Base-by-base conservation (phyloP, 1,140 invertebrate genomes). In the Drosophila guanche region DNA sequence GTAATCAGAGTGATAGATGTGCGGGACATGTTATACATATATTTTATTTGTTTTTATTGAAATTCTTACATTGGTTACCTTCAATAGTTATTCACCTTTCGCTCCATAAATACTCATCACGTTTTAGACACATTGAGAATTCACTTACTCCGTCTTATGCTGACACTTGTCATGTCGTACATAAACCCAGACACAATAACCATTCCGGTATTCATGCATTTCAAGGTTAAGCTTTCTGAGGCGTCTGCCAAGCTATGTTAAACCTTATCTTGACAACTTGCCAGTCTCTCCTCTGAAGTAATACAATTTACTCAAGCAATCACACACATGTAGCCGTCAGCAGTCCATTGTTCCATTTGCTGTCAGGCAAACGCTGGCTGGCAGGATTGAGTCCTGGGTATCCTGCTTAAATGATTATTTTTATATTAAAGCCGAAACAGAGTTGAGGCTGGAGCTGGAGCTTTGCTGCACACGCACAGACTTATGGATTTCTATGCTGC, bases 401-500 rank as follows among this genome's bases (percentile, higher is more conserved):
- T 40, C 60, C 47, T 54, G 57, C 51, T 61, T 50, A 68, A 65
- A 77, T 81, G 78, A 77, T 81, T 81, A 77, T 81, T 59, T 78
- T 83, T 83, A 60, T 83, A 74, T 83, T 83, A 74, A 81, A 81
- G 79, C 51, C 48, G 45, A 22, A 54, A 29, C 48, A 55, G 52
- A 25, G 52, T 52, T 60, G 16, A 20, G 0, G 25, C 12, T 61
- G 50, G 5, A 37, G n/a, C 29, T 27, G 8, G 14, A 27, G 5
- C 46, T 37, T 46, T 20, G 14, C 25, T 51, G 16, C 16, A 16
- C 16, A 40, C n/a, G 46, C 14, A 16, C 33, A 37, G 33, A 37
- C 33, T 37, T 47, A 5, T 25, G 25, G 40, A 40, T 42, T 6
- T 23, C 20, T 41, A 14, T 47, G 33, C 60, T 56, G 20, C 41